A percentile compares a stretch with the other conserved stretches of the same genome.
These are phyloP conservation scores for Busseola fusca DNA, from an alignment of 2,888 invertebrate species.

Conservation along the genomic window DNA sequence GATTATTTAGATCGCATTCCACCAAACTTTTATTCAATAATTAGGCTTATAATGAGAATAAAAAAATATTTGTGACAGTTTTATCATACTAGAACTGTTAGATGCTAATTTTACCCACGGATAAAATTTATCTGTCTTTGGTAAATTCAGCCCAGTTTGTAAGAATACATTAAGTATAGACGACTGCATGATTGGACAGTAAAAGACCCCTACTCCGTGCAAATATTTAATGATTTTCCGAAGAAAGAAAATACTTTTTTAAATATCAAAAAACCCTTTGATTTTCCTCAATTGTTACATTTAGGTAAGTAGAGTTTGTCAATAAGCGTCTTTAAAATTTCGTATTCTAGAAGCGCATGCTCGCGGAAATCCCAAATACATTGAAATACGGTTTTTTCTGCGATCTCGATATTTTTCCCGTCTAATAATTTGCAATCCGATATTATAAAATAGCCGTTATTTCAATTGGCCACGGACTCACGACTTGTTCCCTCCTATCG, in stretches of 20 bases:
- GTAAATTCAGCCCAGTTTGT: too few relatives aligned
- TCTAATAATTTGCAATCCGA: not conserved
- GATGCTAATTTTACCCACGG: too few relatives aligned
- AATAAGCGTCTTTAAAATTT: not conserved
- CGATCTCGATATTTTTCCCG: not conserved
- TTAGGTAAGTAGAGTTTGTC: not conserved
- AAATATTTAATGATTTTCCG: not conserved
- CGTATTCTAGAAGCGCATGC: slow-evolving; percentile 13
- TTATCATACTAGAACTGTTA: too few relatives aligned
- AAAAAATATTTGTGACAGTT: too few relatives aligned
- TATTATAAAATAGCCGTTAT: not conserved
- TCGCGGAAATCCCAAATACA: slow-evolving; percentile 6
- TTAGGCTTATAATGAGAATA: too few relatives aligned
- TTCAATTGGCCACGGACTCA: not conserved
- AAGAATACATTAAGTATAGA: too few relatives aligned
- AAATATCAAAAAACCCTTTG: not conserved
- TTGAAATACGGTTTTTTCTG: not conserved
- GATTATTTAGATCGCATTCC: too few relatives aligned
- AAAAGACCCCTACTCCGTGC: not conserved
- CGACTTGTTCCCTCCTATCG: not conserved
- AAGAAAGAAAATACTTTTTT: slow-evolving; percentile 2
- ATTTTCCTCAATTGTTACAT: slow-evolving; percentile 10
- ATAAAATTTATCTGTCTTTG: too few relatives aligned
- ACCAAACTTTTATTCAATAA: too few relatives aligned
- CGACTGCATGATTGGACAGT: not conserved